Conservation (phyloP, 2,797 vertebrate species). For the Rhincodon typus region DNA sequence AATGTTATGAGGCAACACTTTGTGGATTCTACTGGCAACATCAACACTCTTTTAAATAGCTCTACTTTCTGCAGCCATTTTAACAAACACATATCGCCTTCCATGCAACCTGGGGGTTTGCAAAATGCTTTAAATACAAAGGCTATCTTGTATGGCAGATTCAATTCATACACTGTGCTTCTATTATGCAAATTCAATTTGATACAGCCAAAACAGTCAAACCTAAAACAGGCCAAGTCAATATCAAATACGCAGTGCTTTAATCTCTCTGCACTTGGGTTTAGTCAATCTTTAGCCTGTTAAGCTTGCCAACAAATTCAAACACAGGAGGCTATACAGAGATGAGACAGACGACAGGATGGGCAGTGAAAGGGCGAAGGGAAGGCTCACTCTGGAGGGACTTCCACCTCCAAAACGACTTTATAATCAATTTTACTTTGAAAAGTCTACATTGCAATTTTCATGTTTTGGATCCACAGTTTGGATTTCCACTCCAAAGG, state of each 20-base stretch:
- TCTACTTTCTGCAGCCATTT: neutral
- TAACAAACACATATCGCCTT: neutral
- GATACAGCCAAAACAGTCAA: neutral
- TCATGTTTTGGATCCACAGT: neutral
- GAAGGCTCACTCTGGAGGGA: neutral
- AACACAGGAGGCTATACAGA: neutral
- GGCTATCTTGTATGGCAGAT: neutral
- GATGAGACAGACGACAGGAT: neutral
- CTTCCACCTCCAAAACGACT: neutral
- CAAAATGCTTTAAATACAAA: neutral
- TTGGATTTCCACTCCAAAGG: neutral
- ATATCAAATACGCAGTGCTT: neutral
- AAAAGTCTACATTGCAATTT: neutral
- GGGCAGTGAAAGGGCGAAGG: neutral
- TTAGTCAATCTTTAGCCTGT: neutral
- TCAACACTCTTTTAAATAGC: neutral
- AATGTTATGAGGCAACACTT: constrained; percentile 12
- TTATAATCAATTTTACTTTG: neutral
- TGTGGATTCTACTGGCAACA: neutral
- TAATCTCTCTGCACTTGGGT: neutral
- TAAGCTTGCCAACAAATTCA: neutral
- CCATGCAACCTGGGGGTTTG: neutral
- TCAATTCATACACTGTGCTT: neutral
- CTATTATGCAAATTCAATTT: neutral
- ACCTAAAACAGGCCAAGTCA: neutral